Evolutionary conservation across 2,888 invertebrate species (phyloP).

Genomic region (Adelognathus sp.): DNA sequence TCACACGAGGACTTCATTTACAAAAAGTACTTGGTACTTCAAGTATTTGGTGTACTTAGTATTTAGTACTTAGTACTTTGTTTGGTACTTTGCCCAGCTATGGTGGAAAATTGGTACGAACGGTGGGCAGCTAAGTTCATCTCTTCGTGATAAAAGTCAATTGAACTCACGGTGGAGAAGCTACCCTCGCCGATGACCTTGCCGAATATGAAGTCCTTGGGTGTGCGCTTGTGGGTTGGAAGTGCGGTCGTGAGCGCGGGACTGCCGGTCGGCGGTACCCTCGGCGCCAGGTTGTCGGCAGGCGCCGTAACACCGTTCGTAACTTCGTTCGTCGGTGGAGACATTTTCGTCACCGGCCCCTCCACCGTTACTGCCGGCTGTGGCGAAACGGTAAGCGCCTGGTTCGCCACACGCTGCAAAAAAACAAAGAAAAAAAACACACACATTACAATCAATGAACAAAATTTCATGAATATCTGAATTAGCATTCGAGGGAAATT

Average conservation of each 20-base stretch:
- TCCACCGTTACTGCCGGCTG: constrained; percentile 80
- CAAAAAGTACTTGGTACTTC: too few relatives aligned
- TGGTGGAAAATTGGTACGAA: too few relatives aligned
- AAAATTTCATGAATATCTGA: too few relatives aligned
- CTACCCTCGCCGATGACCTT: constrained; percentile 98
- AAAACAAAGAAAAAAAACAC: constrained; percentile 4
- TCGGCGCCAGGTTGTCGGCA: constrained; percentile 83
- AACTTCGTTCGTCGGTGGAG: constrained; percentile 83
- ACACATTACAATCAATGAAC: constrained; percentile 42
- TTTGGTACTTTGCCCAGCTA: too few relatives aligned
- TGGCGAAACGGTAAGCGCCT: constrained; percentile 80
- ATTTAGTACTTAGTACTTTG: too few relatives aligned
- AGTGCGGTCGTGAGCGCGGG: constrained; percentile 77
- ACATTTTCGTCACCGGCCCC: constrained; percentile 80
- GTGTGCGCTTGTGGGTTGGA: constrained; percentile 85
- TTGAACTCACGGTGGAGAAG: constrained; percentile 90
- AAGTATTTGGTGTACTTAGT: too few relatives aligned
- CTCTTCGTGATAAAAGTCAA: constrained; percentile 3
- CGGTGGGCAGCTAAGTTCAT: too few relatives aligned
- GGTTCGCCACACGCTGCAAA: constrained; percentile 80
- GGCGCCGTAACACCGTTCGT: constrained; percentile 83
- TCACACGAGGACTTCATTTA: too few relatives aligned
- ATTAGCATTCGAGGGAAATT: too few relatives aligned
- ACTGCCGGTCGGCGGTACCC: constrained; percentile 81
- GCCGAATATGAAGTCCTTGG: constrained; percentile 97